Evolutionary conservation across 2,888 invertebrate genomes (phyloP).

Genomic region (Apamea monoglypha): DNA sequence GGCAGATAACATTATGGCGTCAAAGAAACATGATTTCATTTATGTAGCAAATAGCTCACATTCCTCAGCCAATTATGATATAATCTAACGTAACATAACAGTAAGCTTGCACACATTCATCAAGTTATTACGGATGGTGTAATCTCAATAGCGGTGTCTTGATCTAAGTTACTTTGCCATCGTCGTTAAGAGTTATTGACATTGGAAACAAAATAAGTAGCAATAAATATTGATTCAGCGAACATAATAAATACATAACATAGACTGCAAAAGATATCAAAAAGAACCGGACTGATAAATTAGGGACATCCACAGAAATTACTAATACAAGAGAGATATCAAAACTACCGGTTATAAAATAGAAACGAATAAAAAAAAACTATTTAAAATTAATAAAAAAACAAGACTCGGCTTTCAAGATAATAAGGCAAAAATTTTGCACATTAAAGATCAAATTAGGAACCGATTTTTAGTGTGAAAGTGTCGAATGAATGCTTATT

Average conservation of each 20-base stretch:
- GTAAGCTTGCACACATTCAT: slow-evolving; percentile 58
- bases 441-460: slow-evolving; percentile 13
- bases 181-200: slow-evolving; percentile 11
- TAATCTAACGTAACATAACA: slow-evolving; percentile 68
- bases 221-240: neutral
- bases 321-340: neutral
- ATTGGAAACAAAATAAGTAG: slow-evolving; percentile 2
- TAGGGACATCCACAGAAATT: neutral
- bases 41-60: slow-evolving; percentile 42
- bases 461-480: slow-evolving; percentile 59
- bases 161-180: slow-evolving; percentile 46
- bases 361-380: neutral
- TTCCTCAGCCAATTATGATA: slow-evolving; percentile 62
- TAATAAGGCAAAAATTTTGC: neutral
- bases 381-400: neutral
- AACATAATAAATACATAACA: neutral
- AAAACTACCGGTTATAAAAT: neutral
- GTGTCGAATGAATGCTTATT: slow-evolving; percentile 50
- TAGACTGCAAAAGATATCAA: neutral
- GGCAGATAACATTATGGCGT: slow-evolving; percentile 16
- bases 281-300: neutral
- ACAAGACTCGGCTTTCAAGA: slow-evolving; percentile 3
- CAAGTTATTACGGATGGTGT: slow-evolving; percentile 69
- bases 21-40: slow-evolving; percentile 34
- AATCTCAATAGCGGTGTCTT: slow-evolving; percentile 66